These are phyloP conservation scores for Parotocinclus haroldoi DNA, from an alignment of 2,797 vertebrate species.

Conservation along the genomic window DNA sequence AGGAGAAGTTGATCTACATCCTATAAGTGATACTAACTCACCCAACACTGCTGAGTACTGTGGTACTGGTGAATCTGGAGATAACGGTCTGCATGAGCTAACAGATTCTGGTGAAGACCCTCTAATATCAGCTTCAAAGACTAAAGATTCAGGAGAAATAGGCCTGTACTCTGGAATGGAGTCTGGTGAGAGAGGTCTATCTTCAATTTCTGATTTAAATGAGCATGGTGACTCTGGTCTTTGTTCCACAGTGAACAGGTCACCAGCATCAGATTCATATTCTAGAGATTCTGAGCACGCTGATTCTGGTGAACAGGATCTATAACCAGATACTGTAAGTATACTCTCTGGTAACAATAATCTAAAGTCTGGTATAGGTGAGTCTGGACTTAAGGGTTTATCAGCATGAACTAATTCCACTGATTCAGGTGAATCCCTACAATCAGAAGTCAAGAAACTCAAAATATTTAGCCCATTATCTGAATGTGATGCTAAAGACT, in stretches of 20 bases:
- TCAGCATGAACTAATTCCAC: conserved; percentile 15
- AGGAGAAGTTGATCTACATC: conserved; percentile 18
- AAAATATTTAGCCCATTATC: conserved; percentile 34
- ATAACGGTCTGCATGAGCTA: background rate
- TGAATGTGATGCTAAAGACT: conserved; percentile 51
- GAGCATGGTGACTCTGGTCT: conserved; percentile 37
- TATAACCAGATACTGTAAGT: background rate
- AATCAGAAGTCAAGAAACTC: background rate
- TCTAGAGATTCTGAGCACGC: conserved; percentile 50
- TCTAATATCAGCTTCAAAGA: conserved; percentile 35
- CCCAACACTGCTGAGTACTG: background rate
- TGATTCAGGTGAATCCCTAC: conserved; percentile 29
- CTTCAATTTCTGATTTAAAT: conserved; percentile 16
- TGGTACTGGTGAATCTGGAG: conserved; percentile 38
- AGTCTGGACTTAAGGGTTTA: conserved; percentile 29
- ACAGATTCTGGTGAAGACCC: conserved; percentile 48
- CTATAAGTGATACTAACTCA: conserved; percentile 45
- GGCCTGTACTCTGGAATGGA: conserved; percentile 52
- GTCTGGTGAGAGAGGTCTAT: conserved; percentile 44
- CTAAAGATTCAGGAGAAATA: conserved; percentile 42
- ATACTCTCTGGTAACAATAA: background rate
- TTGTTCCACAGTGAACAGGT: conserved; percentile 13
- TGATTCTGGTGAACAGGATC: conserved; percentile 54
- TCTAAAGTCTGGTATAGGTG: conserved; percentile 33
- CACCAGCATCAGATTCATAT: conserved; percentile 37